A percentile compares a stretch with the other conserved stretches of the same genome.
These are phyloP conservation scores for Babylonia areolata DNA, from an alignment of 1,140 invertebrate species.

Conservation along the genomic window DNA sequence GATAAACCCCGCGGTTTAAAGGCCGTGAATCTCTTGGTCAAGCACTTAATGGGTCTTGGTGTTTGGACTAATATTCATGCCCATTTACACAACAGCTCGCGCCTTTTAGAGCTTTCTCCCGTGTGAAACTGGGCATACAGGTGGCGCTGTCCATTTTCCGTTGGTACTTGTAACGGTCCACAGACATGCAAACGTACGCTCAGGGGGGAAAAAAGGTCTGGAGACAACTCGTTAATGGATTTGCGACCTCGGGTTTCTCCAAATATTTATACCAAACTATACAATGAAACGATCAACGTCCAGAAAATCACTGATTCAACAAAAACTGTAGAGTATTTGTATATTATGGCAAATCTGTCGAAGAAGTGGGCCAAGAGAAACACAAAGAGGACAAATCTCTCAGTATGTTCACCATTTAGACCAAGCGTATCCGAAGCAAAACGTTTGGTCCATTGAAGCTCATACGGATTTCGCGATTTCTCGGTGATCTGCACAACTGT, in stretches of 20 bases:
- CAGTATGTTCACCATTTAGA: not conserved
- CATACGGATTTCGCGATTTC: not conserved
- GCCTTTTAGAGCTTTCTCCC: not conserved
- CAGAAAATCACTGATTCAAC: not conserved
- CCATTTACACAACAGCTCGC: slow-evolving; percentile 15
- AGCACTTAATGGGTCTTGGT: slow-evolving; percentile 5
- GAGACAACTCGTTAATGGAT: slow-evolving; percentile 25
- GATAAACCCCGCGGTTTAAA: not conserved
- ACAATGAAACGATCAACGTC: not conserved
- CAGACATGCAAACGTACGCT: no score
- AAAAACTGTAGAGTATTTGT: not conserved
- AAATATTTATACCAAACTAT: slow-evolving; percentile 1
- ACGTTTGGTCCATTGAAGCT: not conserved
- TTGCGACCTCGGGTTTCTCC: not conserved
- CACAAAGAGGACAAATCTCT: not conserved
- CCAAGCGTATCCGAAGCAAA: not conserved
- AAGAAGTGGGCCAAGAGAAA: not conserved
- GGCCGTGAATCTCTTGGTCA: not conserved
- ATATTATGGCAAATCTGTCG: not conserved
- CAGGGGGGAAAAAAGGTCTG: no score
- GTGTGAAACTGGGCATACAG: no score
- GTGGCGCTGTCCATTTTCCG: no score
- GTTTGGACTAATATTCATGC: not conserved
- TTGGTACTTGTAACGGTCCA: no score
- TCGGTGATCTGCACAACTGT: not conserved